phyloP scores from a whole-genome alignment of 2,888 invertebrate genomes.

The Parnassius apollo region DNA sequence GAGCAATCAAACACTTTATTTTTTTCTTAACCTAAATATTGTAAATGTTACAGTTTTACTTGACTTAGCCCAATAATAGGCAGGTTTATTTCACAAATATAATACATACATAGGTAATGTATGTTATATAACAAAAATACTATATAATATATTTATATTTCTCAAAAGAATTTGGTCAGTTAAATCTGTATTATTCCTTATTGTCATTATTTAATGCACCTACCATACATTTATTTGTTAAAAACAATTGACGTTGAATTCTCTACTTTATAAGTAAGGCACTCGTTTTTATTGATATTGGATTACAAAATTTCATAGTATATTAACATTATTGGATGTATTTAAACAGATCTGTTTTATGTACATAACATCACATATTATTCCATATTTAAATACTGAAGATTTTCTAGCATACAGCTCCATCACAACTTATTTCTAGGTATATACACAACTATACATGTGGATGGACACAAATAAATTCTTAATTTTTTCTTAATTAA shows the following conservation, averaged over 20 bases:
- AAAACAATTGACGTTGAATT: background rate
- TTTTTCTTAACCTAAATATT: conserved; percentile 20
- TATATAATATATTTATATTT: conserved; percentile 4
- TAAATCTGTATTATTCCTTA: conserved; percentile 12
- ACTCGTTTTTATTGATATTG: conserved; percentile 7
- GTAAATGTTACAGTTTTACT: conserved; percentile 9
- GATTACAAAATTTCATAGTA: conserved; percentile 3
- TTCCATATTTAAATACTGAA: conserved; percentile 18
- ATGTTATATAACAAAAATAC: no score
- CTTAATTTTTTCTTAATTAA: conserved; percentile 1
- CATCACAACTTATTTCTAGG: conserved; percentile 4
- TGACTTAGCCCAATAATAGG: conserved; percentile 10
- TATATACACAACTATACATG: conserved; percentile 8
- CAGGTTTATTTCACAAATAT: background rate
- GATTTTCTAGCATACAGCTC: conserved; percentile 8
- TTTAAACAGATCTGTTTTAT: conserved; percentile 19
- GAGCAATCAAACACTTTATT: conserved; percentile 9
- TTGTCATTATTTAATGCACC: conserved; percentile 14
- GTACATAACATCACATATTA: conserved; percentile 1
- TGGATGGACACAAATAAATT: conserved; percentile 2
- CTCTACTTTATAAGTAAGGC: conserved; percentile 13
- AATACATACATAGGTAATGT: background rate
- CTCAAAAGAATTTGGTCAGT: conserved; percentile 17
- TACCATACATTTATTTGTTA: background rate
- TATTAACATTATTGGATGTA: conserved; percentile 11